A percentile compares a stretch with the other conserved stretches of the same genome.
Conservation (phyloP, 2,113 vertebrate species). For the Otocyon megalotis region DNA sequence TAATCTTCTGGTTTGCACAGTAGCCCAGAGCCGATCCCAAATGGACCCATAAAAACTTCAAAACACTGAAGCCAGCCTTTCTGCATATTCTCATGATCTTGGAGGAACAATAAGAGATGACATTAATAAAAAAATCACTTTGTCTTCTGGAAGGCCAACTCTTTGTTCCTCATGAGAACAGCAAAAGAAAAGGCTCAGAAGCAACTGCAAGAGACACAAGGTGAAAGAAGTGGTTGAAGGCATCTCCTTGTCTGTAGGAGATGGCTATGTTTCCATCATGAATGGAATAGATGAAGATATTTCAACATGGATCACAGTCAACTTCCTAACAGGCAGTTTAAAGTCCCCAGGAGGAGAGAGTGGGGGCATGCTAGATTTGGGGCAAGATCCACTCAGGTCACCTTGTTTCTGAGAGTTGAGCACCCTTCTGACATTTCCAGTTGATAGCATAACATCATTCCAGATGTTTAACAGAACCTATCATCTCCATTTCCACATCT, state of each 20-base stretch:
- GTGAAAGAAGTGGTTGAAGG: conserved; percentile 89
- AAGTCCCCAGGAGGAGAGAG: conserved; percentile 81
- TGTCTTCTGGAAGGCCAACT: conserved; percentile 87
- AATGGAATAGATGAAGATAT: conserved; percentile 94
- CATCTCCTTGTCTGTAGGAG: conserved; percentile 90
- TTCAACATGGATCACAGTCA: conserved; percentile 95
- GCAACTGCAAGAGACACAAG: conserved; percentile 90
- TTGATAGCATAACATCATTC: conserved; percentile 89
- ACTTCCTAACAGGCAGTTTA: conserved; percentile 91
- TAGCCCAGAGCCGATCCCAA: conserved; percentile 84
- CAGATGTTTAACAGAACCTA: conserved; percentile 92
- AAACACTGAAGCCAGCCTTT: conserved; percentile 92
- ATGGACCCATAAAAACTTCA: conserved; percentile 90
- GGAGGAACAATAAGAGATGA: conserved; percentile 89
- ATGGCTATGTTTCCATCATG: conserved; percentile 93
- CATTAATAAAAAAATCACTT: conserved; percentile 87
- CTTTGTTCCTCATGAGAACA: conserved; percentile 92
- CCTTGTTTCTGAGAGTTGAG: conserved; percentile 91
- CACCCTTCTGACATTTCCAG: conserved; percentile 87
- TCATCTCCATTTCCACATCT: conserved; percentile 92
- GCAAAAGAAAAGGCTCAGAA: conserved; percentile 92
- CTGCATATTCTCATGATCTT: conserved; percentile 91
- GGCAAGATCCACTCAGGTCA: conserved; percentile 93
- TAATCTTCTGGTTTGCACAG: conserved; percentile 91
- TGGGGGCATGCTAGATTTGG: conserved; percentile 92